Evolutionary conservation across 2,113 vertebrate genomes (phyloP), one percentile per base, ranked within the genome.

Genomic region (Callospermophilus lateralis): DNA sequence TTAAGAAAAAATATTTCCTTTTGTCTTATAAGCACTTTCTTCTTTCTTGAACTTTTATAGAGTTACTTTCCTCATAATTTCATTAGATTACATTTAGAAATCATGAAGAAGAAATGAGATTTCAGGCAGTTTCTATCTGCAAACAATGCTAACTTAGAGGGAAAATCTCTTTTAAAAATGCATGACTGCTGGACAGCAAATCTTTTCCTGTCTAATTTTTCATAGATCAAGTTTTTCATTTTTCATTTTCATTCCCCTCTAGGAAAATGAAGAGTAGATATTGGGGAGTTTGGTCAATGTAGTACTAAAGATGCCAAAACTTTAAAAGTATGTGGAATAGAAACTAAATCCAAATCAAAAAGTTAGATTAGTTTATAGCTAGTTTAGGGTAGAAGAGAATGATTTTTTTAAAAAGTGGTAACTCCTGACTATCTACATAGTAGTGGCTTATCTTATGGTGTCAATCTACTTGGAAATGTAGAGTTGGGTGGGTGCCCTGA

Each of bases 391-490:
- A 78, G 24, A 34, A 70, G n/a, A 48, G 68, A 84, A 30, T 55
- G 51, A 42, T 20, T 77, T 72, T 30, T 77, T 72, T 32, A 30
- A 78, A 24, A 79, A 39, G 24, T 55, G n/a, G 8, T 34, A 92
- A 53, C 26, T 42, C 19, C 15, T 65, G 6, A 63, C 55, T 42
- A 58, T 89, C 65, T 94, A 28, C 45, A 61, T 48, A 89, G 17
- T 63, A 74, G 34, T 80, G 24, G 20, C 17, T 72, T 72, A 11
- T 63, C 17, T 72, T 72, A 11, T 63, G 34, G 51, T 92, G 26
- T 63, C 53, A 72, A 77, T 26, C 79, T n/a, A 90, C 84, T 80
- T 61, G 39, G 70, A 78, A 93, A 68, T 92, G 28, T n/a, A 30
- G 12, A 72, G 3, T 89, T 85, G 24, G 20, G 34, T 10, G 19